These are phyloP conservation scores for Pseudochaenichthys georgianus DNA, from an alignment of 2,797 vertebrate species.

Conservation along the genomic window DNA sequence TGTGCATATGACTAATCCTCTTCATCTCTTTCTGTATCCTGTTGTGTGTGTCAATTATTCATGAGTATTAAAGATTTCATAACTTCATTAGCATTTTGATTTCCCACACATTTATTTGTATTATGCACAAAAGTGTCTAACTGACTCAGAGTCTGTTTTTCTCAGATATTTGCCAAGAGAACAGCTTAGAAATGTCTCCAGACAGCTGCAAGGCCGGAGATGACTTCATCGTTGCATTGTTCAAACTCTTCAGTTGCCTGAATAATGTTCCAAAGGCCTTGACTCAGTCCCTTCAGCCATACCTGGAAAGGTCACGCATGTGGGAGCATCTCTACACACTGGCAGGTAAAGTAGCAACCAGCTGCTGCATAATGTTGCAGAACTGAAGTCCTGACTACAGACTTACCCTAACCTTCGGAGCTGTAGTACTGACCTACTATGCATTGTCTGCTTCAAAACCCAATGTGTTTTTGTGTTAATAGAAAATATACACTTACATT, in stretches of 20 bases:
- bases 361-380: slow-evolving; percentile 15
- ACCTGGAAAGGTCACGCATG: slow-evolving; percentile 88
- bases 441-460: background rate
- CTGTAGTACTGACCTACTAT: background rate
- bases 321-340: slow-evolving; percentile 90
- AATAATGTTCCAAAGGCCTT: slow-evolving; percentile 89
- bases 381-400: slow-evolving; percentile 4
- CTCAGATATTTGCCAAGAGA: slow-evolving; percentile 78
- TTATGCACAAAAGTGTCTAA: slow-evolving; percentile 27
- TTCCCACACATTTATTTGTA: slow-evolving; percentile 38
- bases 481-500: background rate
- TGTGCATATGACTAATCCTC: slow-evolving; percentile 8
- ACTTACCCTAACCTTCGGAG: background rate
- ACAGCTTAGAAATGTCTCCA: slow-evolving; percentile 49
- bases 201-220: slow-evolving; percentile 71
- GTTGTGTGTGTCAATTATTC: slow-evolving; percentile 42
- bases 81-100: slow-evolving; percentile 44
- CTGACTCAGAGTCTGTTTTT: slow-evolving; percentile 31
- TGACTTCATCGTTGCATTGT: slow-evolving; percentile 85
- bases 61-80: slow-evolving; percentile 40
- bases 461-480: background rate
- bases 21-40: slow-evolving; percentile 30
- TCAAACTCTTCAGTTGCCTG: slow-evolving; percentile 87
- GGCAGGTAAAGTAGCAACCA: slow-evolving; percentile 86
- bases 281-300: slow-evolving; percentile 87